Evolutionary conservation across 2,888 invertebrate species (phyloP).

Genomic region (Stegophylla sp.): DNA sequence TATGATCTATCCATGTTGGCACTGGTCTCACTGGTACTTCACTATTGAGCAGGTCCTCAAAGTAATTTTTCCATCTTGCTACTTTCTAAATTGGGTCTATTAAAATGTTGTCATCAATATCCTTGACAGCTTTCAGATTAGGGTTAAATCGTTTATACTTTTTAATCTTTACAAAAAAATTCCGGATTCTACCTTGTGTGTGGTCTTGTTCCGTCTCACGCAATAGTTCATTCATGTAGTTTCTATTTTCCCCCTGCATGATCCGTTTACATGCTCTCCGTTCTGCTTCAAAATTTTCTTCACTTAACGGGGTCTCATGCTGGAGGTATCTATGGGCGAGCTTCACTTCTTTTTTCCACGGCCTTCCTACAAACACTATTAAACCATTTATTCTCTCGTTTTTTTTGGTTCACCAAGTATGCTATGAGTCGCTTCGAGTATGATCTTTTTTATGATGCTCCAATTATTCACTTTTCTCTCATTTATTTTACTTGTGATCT

Average conservation of each 20-base stretch:
- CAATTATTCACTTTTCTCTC: not conserved
- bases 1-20: not conserved
- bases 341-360: conserved; percentile 19
- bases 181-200: conserved; percentile 13
- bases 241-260: not conserved
- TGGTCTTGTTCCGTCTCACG: conserved; percentile 31
- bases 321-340: conserved; percentile 14
- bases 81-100: conserved; percentile 27
- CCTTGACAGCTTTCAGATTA: conserved; percentile 27
- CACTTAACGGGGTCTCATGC: conserved; percentile 20
- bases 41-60: conserved; percentile 16
- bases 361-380: conserved; percentile 28
- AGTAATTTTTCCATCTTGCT: conserved; percentile 32
- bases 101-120: conserved; percentile 26
- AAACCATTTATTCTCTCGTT: conserved; percentile 37
- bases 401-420: conserved; percentile 28
- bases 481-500: conserved; percentile 40
- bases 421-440: conserved; percentile 11
- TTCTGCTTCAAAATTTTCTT: conserved; percentile 26
- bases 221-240: conserved; percentile 33
- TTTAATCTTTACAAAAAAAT: conserved; percentile 32
- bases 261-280: conserved; percentile 22
- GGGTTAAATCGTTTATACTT: conserved; percentile 28
- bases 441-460: conserved; percentile 23
- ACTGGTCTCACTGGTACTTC: conserved; percentile 9